phyloP scores from a whole-genome alignment of 2,888 invertebrate genomes.

The Tortrix viridana region DNA sequence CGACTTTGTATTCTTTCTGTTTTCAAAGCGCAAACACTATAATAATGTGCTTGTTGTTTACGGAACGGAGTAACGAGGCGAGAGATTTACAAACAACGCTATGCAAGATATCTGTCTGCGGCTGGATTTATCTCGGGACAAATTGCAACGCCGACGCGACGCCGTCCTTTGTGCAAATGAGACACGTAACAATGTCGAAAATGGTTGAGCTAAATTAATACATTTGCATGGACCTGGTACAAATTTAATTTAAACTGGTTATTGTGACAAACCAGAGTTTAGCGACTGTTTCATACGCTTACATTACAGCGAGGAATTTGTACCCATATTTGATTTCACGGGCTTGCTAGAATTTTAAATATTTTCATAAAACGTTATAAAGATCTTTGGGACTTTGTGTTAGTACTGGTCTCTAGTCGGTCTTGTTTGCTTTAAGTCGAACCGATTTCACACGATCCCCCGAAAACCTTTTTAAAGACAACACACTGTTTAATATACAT shows the following conservation, averaged over 20 bases:
- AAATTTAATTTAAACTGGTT: conserved; percentile 45
- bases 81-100: conserved; percentile 56
- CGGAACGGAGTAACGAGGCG: conserved; percentile 40
- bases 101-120: conserved; percentile 74
- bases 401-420: too few species aligned
- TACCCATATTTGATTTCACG: neutral
- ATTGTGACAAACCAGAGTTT: conserved; percentile 23
- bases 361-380: neutral
- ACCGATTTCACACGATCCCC: too few species aligned
- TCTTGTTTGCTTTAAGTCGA: too few species aligned
- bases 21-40: conserved; percentile 7
- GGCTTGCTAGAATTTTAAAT: neutral
- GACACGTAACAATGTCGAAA: conserved; percentile 67
- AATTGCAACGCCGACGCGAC: conserved; percentile 63
- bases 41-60: conserved; percentile 28
- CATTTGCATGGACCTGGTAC: conserved; percentile 52
- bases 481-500: neutral
- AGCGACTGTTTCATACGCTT: conserved; percentile 17
- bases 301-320: neutral
- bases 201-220: conserved; percentile 70
- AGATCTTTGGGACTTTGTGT: too few species aligned
- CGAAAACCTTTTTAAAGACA: too few species aligned
- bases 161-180: conserved; percentile 71
- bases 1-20: neutral
- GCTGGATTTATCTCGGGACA: conserved; percentile 77